Evolutionary conservation across 2,113 vertebrate species (phyloP).

Genomic region (Gambusia affinis): DNA sequence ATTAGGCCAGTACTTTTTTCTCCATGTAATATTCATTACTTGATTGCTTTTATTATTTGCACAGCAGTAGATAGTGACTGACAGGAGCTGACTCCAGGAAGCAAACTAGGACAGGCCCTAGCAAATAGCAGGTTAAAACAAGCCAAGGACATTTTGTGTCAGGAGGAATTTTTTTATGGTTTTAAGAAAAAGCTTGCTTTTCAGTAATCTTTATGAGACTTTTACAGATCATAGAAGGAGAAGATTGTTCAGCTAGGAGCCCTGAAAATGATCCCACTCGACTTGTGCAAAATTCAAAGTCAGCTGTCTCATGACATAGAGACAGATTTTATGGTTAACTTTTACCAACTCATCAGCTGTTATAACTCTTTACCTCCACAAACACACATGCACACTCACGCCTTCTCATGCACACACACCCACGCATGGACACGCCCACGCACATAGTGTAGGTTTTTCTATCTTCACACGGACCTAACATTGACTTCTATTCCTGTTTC

Average conservation of each 20-base stretch:
- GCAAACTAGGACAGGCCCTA: constrained; percentile 8
- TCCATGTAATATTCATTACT: not conserved
- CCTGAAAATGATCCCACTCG: not conserved
- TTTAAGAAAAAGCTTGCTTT: not conserved
- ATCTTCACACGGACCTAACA: too few species aligned
- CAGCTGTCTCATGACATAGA: not conserved
- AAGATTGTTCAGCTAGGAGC: not conserved
- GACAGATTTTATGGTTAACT: constrained; percentile 2
- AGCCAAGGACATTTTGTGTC: not conserved
- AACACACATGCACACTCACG: not conserved
- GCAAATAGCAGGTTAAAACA: constrained; percentile 4
- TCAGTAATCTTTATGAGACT: not conserved
- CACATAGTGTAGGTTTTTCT: too few species aligned
- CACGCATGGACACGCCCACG: not conserved
- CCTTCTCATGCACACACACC: too few species aligned
- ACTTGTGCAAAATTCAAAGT: not conserved
- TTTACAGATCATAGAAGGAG: not conserved
- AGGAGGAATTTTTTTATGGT: not conserved
- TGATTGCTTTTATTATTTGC: constrained; percentile 18
- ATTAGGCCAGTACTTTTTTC: not conserved
- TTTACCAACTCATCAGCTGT: not conserved
- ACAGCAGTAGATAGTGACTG: not conserved
- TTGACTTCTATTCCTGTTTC: too few species aligned
- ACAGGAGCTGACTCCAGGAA: not conserved
- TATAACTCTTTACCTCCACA: not conserved